Evolutionary conservation across 2,797 vertebrate species (phyloP).

Genomic region (Heliangelus exortis): DNA sequence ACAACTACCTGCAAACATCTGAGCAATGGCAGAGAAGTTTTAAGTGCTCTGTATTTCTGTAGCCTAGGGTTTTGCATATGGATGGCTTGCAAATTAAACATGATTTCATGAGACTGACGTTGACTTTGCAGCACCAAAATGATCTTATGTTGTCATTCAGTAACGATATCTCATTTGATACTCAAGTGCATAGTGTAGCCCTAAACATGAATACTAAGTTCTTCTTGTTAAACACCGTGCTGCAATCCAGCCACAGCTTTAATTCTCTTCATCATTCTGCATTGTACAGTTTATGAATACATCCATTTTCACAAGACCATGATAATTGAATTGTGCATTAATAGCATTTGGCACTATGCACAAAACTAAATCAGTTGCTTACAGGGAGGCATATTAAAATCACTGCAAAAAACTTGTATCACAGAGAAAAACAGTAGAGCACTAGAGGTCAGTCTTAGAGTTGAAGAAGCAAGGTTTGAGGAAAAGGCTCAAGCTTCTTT

Average conservation of each 20-base stretch:
- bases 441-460: slow-evolving; percentile 85
- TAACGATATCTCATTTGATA: slow-evolving; percentile 62
- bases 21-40: slow-evolving; percentile 17
- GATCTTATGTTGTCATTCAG: slow-evolving; percentile 56
- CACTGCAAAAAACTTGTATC: slow-evolving; percentile 14
- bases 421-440: slow-evolving; percentile 59
- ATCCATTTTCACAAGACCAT: slow-evolving; percentile 40
- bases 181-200: slow-evolving; percentile 19
- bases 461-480: slow-evolving; percentile 48
- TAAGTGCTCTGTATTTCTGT: background rate
- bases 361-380: slow-evolving; percentile 50
- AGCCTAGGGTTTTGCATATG: background rate
- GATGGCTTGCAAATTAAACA: slow-evolving; percentile 19
- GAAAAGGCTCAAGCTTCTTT: slow-evolving; percentile 7
- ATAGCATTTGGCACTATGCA: slow-evolving; percentile 48
- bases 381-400: slow-evolving; percentile 21
- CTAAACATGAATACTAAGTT: slow-evolving; percentile 59
- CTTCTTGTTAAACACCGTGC: slow-evolving; percentile 18
- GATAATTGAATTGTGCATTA: slow-evolving; percentile 51
- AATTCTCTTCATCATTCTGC: slow-evolving; percentile 36
- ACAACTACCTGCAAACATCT: background rate
- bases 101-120: background rate
- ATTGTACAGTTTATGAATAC: slow-evolving; percentile 49
- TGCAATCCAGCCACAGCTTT: slow-evolving; percentile 47
- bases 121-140: background rate